phyloP scores from a whole-genome alignment of 1,140 invertebrate genomes.

The Caenorhabditis latens region DNA sequence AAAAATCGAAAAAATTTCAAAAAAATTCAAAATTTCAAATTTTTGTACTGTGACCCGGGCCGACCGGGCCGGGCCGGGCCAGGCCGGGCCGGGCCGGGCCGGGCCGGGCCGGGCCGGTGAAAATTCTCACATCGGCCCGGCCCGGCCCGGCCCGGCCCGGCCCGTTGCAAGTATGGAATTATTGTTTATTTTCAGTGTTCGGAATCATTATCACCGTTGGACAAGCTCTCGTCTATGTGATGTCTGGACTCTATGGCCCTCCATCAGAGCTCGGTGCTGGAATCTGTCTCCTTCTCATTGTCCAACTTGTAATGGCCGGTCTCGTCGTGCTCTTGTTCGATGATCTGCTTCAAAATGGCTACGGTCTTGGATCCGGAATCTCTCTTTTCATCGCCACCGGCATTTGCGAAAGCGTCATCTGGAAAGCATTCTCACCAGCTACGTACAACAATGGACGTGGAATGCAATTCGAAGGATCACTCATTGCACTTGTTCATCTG shows the following conservation, averaged over 20 bases:
- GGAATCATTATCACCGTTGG: conserved; percentile 96
- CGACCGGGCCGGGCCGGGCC: too few species aligned
- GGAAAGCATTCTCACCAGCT: conserved; percentile 99
- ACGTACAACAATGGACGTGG: conserved; percentile 94
- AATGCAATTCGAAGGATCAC: conserved; percentile 98
- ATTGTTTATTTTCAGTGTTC: conserved; percentile 25
- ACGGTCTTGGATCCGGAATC: conserved; percentile 96
- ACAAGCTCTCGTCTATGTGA: conserved; percentile 99
- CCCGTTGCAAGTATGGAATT: too few species aligned
- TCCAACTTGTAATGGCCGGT: conserved; percentile 96
- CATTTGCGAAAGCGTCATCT: conserved; percentile 99
- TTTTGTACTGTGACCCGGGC: too few species aligned
- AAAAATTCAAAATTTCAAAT: too few species aligned
- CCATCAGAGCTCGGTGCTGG: conserved; percentile 98
- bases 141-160: too few species aligned
- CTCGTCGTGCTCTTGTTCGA: conserved; percentile 96
- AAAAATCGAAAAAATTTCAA: too few species aligned
- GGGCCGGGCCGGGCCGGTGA: too few species aligned
- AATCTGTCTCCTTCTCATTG: conserved; percentile 97
- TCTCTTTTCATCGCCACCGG: conserved; percentile 99
- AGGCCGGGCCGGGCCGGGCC: too few species aligned
- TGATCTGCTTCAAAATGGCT: conserved; percentile 89
- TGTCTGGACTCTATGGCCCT: conserved; percentile 99
- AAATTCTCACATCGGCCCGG: too few species aligned
- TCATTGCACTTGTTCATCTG: conserved; percentile 96